Evolutionary conservation across 2,113 vertebrate genomes (phyloP).

Genomic region (Grus americana): DNA sequence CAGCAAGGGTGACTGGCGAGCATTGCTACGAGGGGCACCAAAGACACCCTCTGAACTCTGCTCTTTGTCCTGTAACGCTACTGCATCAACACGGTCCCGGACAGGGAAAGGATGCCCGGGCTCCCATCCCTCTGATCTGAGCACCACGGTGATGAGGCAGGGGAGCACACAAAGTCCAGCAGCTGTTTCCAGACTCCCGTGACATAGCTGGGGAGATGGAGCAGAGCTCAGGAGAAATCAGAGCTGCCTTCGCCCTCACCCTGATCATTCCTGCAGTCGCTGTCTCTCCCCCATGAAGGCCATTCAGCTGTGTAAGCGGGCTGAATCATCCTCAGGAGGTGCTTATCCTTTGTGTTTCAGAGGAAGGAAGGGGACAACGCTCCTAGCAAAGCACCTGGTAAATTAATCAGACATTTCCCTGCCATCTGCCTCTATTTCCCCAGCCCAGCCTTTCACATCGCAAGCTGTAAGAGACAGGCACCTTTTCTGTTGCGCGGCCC

Average conservation of each 20-base stretch:
- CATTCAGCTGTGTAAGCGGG: not conserved
- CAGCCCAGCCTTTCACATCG: accelerated
- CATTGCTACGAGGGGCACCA: not conserved
- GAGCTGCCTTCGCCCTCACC: not conserved
- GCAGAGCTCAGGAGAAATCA: not conserved
- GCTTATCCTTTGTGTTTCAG: not conserved
- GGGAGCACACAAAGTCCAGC: not conserved
- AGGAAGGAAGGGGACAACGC: not conserved
- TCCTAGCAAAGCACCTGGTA: not conserved
- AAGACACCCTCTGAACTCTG: not conserved
- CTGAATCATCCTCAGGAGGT: not conserved
- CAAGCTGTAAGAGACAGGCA: not conserved
- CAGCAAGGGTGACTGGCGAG: not conserved
- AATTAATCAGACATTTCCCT: not conserved
- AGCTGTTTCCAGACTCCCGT: not conserved
- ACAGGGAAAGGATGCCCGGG: not conserved
- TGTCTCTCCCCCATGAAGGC: not conserved
- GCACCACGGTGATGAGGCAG: not conserved
- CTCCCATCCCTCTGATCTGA: not conserved
- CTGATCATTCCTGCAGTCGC: not conserved
- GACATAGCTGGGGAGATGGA: not conserved
- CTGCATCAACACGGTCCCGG: not conserved
- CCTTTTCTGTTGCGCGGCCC: not conserved
- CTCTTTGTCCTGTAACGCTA: not conserved
- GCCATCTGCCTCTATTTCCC: not conserved